Evolutionary conservation across 2,113 vertebrate genomes (phyloP).

Genomic region (Cochlearius cochlearius): DNA sequence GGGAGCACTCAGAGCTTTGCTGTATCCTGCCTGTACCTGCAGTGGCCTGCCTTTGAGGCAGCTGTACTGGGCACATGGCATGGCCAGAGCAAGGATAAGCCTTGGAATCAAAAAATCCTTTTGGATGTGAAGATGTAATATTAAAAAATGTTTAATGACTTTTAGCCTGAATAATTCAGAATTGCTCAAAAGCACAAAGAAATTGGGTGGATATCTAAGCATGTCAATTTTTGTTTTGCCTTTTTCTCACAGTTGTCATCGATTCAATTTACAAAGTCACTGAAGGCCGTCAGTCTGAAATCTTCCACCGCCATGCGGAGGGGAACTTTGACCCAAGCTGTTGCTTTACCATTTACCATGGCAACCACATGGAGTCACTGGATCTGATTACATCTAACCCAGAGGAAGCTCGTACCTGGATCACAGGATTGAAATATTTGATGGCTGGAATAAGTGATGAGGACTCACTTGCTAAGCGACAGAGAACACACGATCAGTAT

Average conservation of each 20-base stretch:
- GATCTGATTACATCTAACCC: slow-evolving; percentile 93
- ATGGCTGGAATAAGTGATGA: slow-evolving; percentile 98
- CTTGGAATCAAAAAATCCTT: not conserved
- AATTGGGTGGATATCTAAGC: not conserved
- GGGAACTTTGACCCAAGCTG: slow-evolving; percentile 90
- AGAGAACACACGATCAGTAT: slow-evolving; percentile 97
- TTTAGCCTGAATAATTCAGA: not conserved
- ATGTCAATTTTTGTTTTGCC: not conserved
- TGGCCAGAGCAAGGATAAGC: not conserved
- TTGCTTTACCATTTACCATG: slow-evolving; percentile 96
- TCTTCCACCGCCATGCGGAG: slow-evolving; percentile 91
- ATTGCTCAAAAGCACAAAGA: not conserved
- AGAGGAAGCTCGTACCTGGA: slow-evolving; percentile 95
- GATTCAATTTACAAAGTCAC: slow-evolving; percentile 98
- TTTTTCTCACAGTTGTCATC: slow-evolving; percentile 84
- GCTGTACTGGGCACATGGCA: too few relatives aligned
- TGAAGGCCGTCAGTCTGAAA: slow-evolving; percentile 90
- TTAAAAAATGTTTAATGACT: not conserved
- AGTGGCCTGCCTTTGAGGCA: not conserved
- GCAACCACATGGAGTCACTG: slow-evolving; percentile 94
- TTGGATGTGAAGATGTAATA: not conserved
- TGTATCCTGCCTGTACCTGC: not conserved
- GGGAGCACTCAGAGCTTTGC: fast-evolving
- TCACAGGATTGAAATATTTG: slow-evolving; percentile 93
- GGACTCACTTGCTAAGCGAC: slow-evolving; percentile 91